Evolutionary conservation across 2,888 invertebrate species (phyloP), one percentile per base, ranked within the genome.

Genomic region (Trachelus troglodyta): DNA sequence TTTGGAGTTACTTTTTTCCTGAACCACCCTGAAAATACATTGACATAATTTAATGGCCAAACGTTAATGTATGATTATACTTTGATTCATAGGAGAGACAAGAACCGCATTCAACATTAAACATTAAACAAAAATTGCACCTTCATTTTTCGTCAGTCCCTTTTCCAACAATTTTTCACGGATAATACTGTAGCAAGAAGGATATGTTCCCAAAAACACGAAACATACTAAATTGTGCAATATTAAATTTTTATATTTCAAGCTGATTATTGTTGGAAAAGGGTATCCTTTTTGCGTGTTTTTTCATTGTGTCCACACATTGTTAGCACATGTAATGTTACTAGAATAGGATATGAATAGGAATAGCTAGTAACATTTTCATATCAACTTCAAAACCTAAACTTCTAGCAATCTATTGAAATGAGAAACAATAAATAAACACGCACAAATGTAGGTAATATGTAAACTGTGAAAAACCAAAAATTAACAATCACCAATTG

Each of bases 1-100:
- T 85, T 89, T 79, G 86, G 85, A 85, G 93, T 94, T 94, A 94
- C 93, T 93, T 93, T 89, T 93, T 93, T 91, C 92, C 92, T 87
- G 93, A 91, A 85, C 92, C 93, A 90, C 93, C 92, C 94, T 94
- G 92, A 77, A 91, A 89, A 80, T 77, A 86, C 80, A 77, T 81
- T 73, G 80, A 81, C 15, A 56, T 56, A 6, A 56, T 23, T 56
- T 56, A 56, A 56, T 56, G 9, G 23, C 23, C 56, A 56, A 76
- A 84, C 77, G 75, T 74, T 76, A 34, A 73, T 73, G 76, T 79
- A 82, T 71, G 68, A 83, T 81, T 75, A 75, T 77, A 79, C 71
- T 69, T 34, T 81, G 75, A 75, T 76, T 80, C 71, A 76, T 76
- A 78, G 79, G 35, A 31, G n/a, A 77, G 77, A 40, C 37, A 33